Base-by-base conservation (phyloP, 30 jellyfish, hydroid and myxozoan species). In the Nemopilema nomurai region DNA sequence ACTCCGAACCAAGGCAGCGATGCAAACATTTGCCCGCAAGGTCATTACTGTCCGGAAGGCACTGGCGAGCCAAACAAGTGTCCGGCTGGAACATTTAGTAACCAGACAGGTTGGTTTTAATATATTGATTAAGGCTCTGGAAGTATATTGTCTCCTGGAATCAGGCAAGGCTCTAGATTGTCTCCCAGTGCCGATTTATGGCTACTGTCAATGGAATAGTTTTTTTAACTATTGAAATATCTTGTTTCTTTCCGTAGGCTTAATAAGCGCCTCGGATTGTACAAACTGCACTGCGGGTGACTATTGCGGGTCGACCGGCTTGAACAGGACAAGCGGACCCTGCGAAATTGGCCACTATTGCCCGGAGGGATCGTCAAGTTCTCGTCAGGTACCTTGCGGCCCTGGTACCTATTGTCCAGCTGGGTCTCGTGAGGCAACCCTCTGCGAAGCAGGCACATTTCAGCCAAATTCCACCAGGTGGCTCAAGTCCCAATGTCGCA, bases 41-140 rank as follows among this genome's bases (percentile, higher is more conserved):
- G 99, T 8, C 84, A 72, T 26, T 95, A 62, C 77, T 95, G 99
- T 64, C 97, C 97, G 24, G 86, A 75, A 8, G 99, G 96, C 0
- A 90, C 98, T 25, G 99, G 97, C 22, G 97, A 90, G 67, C 99
- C 99, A 63, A 70, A 81, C n/a, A 81, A 67, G 18, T 95, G 99
- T 73, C 97, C 97, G 9, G 75, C 90, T 57, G 99, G 99, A 49
- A 85, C 99, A 33, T 95, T 62, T 68, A 83, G 88, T 73, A 86
- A 89, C 50, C 85, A 76, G 66, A 85, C 96, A 88, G 99, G 99
- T 95, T 69, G 49, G 72, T 16, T 3, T 63, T 63, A 3, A 1
- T n/a, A n/a, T 19, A 6, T 24, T 19, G 27, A n/a, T 63, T 19
- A n/a, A n/a, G n/a, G n/a, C n/a, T n/a, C n/a, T n/a, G n/a, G n/a